Percentiles rank a stretch among this genome's conserved stretches.
phyloP scores from a whole-genome alignment of 2,888 invertebrate genomes.

The Globia sparganii region DNA sequence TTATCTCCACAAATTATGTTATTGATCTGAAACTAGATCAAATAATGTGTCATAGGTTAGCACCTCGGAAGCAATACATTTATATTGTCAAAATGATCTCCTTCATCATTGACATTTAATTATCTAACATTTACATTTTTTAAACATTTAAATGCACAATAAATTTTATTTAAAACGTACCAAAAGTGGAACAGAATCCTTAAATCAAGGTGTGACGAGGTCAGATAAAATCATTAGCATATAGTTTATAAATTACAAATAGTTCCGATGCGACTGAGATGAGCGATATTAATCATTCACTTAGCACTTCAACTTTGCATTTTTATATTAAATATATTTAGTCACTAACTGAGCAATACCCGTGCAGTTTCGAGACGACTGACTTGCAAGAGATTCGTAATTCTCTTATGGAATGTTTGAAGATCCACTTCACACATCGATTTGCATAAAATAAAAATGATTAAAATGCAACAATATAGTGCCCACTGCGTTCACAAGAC shows the following conservation, averaged over 20 bases:
- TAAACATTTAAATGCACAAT: slow-evolving; percentile 86
- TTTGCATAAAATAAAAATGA: slow-evolving; percentile 84
- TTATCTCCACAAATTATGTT: slow-evolving; percentile 80
- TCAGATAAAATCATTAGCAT: slow-evolving; percentile 83
- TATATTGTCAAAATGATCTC: slow-evolving; percentile 79
- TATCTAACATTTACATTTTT: too few relatives aligned
- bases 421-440: slow-evolving; percentile 79
- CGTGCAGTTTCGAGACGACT: slow-evolving; percentile 79
- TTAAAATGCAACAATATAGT: slow-evolving; percentile 80
- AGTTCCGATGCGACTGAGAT: slow-evolving; percentile 72
- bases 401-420: slow-evolving; percentile 81
- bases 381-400: slow-evolving; percentile 81
- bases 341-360: slow-evolving; percentile 66
- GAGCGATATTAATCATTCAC: slow-evolving; percentile 72
- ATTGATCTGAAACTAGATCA: slow-evolving; percentile 86
- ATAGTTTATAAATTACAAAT: slow-evolving; percentile 79
- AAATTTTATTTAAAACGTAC: slow-evolving; percentile 85
- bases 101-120: slow-evolving; percentile 85
- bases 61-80: slow-evolving; percentile 77
- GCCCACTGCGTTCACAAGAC: slow-evolving; percentile 75
- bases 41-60: slow-evolving; percentile 77
- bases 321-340: slow-evolving; percentile 69
- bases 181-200: slow-evolving; percentile 85
- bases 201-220: slow-evolving; percentile 85
- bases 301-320: slow-evolving; percentile 69